A percentile compares a stretch with the other conserved stretches of the same genome.
Evolutionary conservation across 2,888 invertebrate genomes (phyloP).

Genomic region (Disparrhopalites patrizii): DNA sequence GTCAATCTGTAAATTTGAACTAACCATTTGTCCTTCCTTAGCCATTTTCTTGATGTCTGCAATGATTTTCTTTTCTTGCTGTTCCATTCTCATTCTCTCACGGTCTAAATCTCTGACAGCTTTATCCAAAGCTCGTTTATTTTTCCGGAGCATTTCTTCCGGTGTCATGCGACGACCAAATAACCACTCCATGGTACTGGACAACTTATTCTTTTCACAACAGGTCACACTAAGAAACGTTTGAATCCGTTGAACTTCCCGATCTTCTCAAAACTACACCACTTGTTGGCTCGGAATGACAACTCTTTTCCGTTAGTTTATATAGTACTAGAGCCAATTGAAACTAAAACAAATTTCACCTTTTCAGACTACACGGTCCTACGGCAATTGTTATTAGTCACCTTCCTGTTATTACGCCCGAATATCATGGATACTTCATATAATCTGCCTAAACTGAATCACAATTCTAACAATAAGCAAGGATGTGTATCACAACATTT

Average conservation of each 20-base stretch:
- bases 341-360: too few species aligned
- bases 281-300: too few species aligned
- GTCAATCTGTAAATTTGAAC: background rate
- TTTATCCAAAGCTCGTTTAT: slow-evolving; percentile 94
- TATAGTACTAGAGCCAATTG: too few species aligned
- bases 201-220: slow-evolving; percentile 38
- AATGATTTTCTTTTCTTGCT: slow-evolving; percentile 98
- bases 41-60: slow-evolving; percentile 98
- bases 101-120: slow-evolving; percentile 97
- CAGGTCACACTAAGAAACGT: background rate
- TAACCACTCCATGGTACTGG: slow-evolving; percentile 69
- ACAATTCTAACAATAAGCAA: too few species aligned
- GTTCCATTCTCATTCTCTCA: slow-evolving; percentile 92
- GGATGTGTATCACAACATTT: too few species aligned
- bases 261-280: too few species aligned
- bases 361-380: too few species aligned
- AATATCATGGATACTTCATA: too few species aligned
- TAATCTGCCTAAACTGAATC: too few species aligned
- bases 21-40: slow-evolving; percentile 97
- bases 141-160: slow-evolving; percentile 96
- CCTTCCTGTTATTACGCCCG: too few species aligned
- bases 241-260: background rate
- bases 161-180: slow-evolving; percentile 96
- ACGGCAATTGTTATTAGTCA: too few species aligned
- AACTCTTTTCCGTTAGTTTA: too few species aligned